Percentiles rank a stretch among this genome's conserved stretches.
Conservation (phyloP, 2,797 vertebrate genomes). For the Spea hammondii region DNA sequence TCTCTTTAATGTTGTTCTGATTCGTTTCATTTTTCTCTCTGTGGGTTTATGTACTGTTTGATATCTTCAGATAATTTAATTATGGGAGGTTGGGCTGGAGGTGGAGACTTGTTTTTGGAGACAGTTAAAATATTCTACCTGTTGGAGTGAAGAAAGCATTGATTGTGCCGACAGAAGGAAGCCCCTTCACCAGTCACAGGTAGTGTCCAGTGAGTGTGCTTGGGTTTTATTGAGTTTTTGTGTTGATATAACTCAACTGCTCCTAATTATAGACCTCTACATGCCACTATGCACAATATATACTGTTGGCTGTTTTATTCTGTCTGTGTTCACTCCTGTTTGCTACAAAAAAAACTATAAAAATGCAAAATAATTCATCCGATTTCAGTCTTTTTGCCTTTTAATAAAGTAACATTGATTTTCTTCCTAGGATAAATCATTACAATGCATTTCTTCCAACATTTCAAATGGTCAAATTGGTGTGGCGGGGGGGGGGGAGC, state of each 20-base stretch:
- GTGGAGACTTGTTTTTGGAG: slow-evolving; percentile 19
- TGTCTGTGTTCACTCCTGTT: background rate
- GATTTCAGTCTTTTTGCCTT: too few species aligned
- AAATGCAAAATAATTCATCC: too few species aligned
- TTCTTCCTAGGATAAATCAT: too few species aligned
- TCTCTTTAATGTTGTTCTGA: background rate
- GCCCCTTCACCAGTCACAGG: slow-evolving; percentile 12
- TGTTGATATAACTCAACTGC: background rate
- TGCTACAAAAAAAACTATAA: too few species aligned
- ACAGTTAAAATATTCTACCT: slow-evolving; percentile 35
- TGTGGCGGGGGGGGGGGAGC: too few species aligned
- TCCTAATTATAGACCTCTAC: background rate
- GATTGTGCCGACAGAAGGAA: slow-evolving; percentile 3
- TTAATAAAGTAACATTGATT: too few species aligned
- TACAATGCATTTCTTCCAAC: too few species aligned
- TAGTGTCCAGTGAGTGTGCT: slow-evolving; percentile 7
- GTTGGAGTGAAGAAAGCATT: background rate
- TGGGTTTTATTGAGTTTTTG: background rate
- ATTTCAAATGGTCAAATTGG: too few species aligned
- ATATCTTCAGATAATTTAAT: slow-evolving; percentile 14
- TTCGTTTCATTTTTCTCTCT: background rate
- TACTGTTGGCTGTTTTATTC: background rate
- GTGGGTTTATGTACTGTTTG: background rate
- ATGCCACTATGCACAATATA: background rate
- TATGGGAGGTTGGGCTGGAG: slow-evolving; percentile 32